phyloP scores from a whole-genome alignment of 2,113 vertebrate genomes.

The Trogon surrucura region DNA sequence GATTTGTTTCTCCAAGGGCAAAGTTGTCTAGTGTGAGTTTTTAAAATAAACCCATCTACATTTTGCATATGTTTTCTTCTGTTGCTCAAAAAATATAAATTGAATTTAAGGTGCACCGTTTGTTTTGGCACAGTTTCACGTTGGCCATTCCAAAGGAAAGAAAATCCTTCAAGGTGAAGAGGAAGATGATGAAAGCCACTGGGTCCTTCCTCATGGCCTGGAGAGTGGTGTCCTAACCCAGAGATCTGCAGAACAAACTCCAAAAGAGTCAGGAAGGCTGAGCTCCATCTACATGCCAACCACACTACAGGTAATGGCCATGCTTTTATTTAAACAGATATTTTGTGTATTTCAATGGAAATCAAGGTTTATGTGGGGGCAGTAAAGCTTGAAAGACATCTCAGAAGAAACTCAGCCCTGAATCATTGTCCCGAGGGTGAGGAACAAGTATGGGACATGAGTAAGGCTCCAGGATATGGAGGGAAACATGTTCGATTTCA shows the following conservation, averaged over 20 bases:
- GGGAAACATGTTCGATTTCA: neutral
- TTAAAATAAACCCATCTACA: neutral
- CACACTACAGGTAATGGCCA: neutral
- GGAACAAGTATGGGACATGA: neutral
- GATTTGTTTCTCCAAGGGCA: neutral
- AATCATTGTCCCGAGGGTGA: accelerated
- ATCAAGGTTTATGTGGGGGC: neutral
- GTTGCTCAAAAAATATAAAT: neutral
- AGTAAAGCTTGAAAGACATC: neutral
- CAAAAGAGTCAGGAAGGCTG: neutral
- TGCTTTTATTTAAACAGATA: neutral
- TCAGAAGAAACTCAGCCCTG: neutral
- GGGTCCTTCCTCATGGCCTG: accelerated
- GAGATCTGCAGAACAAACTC: neutral
- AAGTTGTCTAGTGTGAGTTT: neutral
- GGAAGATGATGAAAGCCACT: neutral
- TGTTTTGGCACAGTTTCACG: neutral
- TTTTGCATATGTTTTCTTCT: neutral
- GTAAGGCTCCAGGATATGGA: neutral
- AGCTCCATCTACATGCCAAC: neutral
- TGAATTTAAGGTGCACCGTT: neutral
- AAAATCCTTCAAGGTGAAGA: neutral
- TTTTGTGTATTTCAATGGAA: neutral
- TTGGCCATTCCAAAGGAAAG: neutral
- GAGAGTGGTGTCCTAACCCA: neutral